Conservation (phyloP, 53 echinoderm and acorn worm genomes). For the Hippasteria phrygiana region DNA sequence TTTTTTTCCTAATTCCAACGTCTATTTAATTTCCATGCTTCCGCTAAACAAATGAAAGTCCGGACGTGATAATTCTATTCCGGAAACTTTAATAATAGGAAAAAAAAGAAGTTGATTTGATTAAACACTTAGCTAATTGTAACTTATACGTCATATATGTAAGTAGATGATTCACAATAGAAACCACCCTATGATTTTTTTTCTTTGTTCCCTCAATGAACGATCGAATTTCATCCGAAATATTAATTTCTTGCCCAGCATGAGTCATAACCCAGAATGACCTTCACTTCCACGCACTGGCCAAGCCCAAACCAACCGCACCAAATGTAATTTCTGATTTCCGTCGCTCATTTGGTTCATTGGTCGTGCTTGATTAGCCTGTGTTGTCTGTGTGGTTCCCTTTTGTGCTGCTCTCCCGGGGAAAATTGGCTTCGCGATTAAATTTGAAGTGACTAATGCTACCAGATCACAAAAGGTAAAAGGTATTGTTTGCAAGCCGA, state of each 20-base stretch:
- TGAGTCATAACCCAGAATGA: slow-evolving; percentile 41
- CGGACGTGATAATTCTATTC: too few species aligned
- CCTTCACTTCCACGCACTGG: slow-evolving; percentile 15
- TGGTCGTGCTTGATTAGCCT: slow-evolving; percentile 25
- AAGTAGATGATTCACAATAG: too few species aligned
- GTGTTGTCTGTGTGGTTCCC: not conserved
- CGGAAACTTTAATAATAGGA: too few species aligned
- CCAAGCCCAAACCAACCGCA: not conserved
- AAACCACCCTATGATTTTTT: not conserved
- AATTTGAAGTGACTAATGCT: slow-evolving; percentile 19
- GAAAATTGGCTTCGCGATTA: slow-evolving; percentile 27
- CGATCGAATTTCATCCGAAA: slow-evolving; percentile 20
- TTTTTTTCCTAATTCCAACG: too few species aligned
- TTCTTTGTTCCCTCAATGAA: slow-evolving; percentile 10
- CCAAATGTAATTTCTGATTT: slow-evolving; percentile 59
- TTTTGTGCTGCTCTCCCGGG: slow-evolving; percentile 13
- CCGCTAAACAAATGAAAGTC: too few species aligned
- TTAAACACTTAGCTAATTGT: too few species aligned
- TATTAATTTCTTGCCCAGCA: slow-evolving; percentile 20
- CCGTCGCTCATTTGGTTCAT: slow-evolving; percentile 36
- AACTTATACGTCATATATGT: too few species aligned
- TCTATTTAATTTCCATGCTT: too few species aligned
- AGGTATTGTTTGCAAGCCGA: not conserved
- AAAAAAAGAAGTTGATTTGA: too few species aligned
- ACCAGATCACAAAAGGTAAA: not conserved